A percentile compares a stretch with the other conserved stretches of the same genome.
phyloP scores from a whole-genome alignment of 2,113 vertebrate genomes.

The Etheostoma spectabile region DNA sequence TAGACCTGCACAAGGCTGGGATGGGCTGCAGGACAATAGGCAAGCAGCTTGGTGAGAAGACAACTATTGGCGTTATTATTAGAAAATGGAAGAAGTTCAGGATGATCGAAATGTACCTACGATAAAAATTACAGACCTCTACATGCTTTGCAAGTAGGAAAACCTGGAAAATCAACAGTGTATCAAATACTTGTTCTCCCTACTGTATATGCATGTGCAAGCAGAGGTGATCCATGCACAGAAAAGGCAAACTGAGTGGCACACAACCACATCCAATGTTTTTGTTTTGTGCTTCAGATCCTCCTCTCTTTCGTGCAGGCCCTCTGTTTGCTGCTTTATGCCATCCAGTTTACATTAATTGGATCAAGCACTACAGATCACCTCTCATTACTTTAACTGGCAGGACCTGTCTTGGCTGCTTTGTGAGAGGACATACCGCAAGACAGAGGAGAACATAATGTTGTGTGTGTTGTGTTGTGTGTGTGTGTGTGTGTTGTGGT shows the following conservation, averaged over 20 bases:
- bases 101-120: too few species aligned
- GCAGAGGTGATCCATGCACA: neutral
- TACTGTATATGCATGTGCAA: neutral
- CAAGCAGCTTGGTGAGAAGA: too few species aligned
- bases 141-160: too few species aligned
- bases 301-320: neutral
- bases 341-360: conserved; percentile 49
- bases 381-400: conserved; percentile 67
- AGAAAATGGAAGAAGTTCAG: too few species aligned
- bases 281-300: neutral
- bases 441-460: conserved; percentile 29
- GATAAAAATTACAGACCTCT: too few species aligned
- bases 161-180: too few species aligned
- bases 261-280: neutral
- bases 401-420: conserved; percentile 52
- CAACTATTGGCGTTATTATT: too few species aligned
- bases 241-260: neutral
- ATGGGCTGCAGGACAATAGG: too few species aligned
- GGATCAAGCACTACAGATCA: conserved; percentile 65
- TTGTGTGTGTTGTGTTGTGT: too few species aligned
- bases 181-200: too few species aligned
- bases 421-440: conserved; percentile 32
- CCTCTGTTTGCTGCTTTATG: conserved; percentile 25
- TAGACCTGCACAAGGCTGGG: too few species aligned
- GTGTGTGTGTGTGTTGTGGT: neutral